Evolutionary conservation across 2,888 invertebrate genomes (phyloP), one percentile per base, ranked within the genome.

Genomic region (Carabus problematicus): DNA sequence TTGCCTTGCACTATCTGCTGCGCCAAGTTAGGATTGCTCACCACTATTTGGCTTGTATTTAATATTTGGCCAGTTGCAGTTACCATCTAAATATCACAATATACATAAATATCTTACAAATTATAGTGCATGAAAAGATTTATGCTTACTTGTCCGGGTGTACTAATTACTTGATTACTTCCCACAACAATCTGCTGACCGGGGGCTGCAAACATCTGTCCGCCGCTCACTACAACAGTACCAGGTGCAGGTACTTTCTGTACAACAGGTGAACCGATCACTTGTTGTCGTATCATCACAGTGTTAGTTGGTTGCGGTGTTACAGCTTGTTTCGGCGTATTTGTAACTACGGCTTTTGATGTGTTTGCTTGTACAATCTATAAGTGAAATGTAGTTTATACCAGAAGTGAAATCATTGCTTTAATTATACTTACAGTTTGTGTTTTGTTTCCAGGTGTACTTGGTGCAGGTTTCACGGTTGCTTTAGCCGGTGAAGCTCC

Each of bases 1-100:
- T 93, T 94, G 7, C 93, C 94, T 12, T 91, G 87, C 1, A 92
- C 92, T 71, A 94, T 84, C 79, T 94, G 93, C 78, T 93, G 93
- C 12, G 91, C 92, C 47, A 94, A 82, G 14, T 87, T 88, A 2
- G 89, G 90, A 79, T 91, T 92, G 76, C 90, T 92, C 55, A 93
- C 90, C 55, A 93, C 88, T 70, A 93, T 89, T 82, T 93, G 93
- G 75, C 84, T 85, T 4, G 84, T 76, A 61, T 79, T 79, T 39
- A 82, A 74, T 3, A 81, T 75, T 72, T 81, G 79, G 0, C 77
- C 78, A 40, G 78, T 76, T 3, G 79, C 73, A 47, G 80, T 82
- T 71, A 85, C 79, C 42, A 85, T 80, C 84, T 85, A 72, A 59
- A 42, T 18, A 43, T 12, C 7, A 60, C 40, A 60, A 16, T 41